phyloP scores from a whole-genome alignment of 1,140 invertebrate genomes.

The Drosophila prosaltans region DNA sequence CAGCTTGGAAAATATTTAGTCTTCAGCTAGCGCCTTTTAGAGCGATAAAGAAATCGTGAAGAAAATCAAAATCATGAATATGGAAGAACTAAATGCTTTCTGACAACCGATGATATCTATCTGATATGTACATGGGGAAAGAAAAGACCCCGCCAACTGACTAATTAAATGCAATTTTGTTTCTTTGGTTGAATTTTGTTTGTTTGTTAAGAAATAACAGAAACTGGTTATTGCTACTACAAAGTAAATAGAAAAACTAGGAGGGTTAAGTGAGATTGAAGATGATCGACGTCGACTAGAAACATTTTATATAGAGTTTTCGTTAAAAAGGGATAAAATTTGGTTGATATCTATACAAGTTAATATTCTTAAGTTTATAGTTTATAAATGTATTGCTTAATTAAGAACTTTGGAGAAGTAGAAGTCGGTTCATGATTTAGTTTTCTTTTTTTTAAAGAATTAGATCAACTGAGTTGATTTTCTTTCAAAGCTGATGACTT shows the following conservation, averaged over 20 bases:
- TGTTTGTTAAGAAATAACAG: slow-evolving; percentile 24
- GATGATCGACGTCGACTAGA: not conserved
- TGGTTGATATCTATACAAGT: too few relatives aligned
- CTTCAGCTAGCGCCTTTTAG: slow-evolving; percentile 50
- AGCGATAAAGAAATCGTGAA: slow-evolving; percentile 40
- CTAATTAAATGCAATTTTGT: slow-evolving; percentile 72
- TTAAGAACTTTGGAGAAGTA: too few relatives aligned
- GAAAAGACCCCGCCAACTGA: slow-evolving; percentile 7
- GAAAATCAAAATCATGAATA: slow-evolving; percentile 53
- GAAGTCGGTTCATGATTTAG: too few relatives aligned
- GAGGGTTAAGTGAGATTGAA: not conserved
- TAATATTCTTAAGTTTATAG: too few relatives aligned
- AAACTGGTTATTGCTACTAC: slow-evolving; percentile 53
- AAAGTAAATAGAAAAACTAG: not conserved
- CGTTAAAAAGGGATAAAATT: too few relatives aligned
- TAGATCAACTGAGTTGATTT: too few relatives aligned
- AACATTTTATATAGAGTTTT: too few relatives aligned
- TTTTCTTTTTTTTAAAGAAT: too few relatives aligned
- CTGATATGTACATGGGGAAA: not conserved
- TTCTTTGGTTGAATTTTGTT: not conserved
- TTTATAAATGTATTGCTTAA: too few relatives aligned
- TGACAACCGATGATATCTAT: slow-evolving; percentile 43
- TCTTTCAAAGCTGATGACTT: too few relatives aligned
- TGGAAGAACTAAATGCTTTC: slow-evolving; percentile 22
- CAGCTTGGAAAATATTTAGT: slow-evolving; percentile 44